Evolutionary conservation across 2,888 invertebrate genomes (phyloP).

Genomic region (Aporophyla nigra): DNA sequence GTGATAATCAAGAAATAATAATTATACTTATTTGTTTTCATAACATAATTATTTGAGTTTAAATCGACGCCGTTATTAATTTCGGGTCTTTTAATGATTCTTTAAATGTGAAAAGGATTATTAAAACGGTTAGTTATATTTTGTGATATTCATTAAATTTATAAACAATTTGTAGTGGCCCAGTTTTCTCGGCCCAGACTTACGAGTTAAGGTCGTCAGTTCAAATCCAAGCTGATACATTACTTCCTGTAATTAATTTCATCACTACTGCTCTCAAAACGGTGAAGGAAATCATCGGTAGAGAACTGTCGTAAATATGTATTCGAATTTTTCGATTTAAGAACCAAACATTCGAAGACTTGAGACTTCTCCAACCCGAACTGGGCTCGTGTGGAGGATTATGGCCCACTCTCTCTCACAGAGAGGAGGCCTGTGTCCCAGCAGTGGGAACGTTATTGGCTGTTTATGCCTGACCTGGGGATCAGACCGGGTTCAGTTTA

Average conservation of each 20-base stretch:
- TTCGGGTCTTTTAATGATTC: background rate
- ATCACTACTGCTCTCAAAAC: too few relatives aligned
- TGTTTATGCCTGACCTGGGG: too few relatives aligned
- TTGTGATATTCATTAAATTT: background rate
- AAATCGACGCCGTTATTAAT: background rate
- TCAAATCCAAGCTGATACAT: too few relatives aligned
- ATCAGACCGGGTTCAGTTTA: too few relatives aligned
- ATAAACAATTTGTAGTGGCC: background rate
- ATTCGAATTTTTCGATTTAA: too few relatives aligned
- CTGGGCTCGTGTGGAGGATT: accelerated
- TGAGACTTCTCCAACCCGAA: too few relatives aligned
- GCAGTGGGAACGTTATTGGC: too few relatives aligned
- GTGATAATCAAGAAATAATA: constrained; percentile 17
- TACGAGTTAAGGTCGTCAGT: background rate
- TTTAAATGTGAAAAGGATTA: background rate
- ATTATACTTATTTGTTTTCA: constrained; percentile 22
- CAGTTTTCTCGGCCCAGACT: background rate
- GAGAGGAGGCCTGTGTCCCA: background rate
- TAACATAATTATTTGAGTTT: constrained; percentile 20
- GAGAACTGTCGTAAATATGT: too few relatives aligned
- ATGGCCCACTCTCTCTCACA: too few relatives aligned
- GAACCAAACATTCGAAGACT: background rate
- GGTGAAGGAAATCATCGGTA: too few relatives aligned
- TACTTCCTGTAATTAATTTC: background rate
- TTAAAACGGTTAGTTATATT: background rate